Conservation (phyloP, 2,888 invertebrate genomes). For the Drymonia ruficornis region DNA sequence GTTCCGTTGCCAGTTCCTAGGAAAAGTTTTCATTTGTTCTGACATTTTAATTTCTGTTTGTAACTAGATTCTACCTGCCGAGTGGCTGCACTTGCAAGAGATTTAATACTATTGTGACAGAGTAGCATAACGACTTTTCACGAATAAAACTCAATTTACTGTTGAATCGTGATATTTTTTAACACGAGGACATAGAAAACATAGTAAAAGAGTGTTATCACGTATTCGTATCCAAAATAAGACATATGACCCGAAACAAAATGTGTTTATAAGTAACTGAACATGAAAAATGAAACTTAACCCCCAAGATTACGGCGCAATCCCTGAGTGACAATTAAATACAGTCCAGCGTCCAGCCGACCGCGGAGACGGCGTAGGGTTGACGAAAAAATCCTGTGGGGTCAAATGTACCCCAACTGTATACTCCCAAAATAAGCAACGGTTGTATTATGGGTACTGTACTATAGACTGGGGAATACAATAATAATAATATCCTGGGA, state of each 20-base stretch:
- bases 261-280: slow-evolving; percentile 14
- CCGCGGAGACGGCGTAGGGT: slow-evolving; percentile 13
- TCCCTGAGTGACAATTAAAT: slow-evolving; percentile 22
- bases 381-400: slow-evolving; percentile 28
- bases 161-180: neutral
- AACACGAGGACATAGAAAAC: too few species aligned
- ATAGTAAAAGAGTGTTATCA: too few species aligned
- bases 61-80: slow-evolving; percentile 2
- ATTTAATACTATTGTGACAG: neutral
- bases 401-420: slow-evolving; percentile 20
- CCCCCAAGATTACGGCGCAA: slow-evolving; percentile 26
- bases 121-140: neutral
- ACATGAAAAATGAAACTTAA: slow-evolving; percentile 31
- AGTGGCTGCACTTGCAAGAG: neutral
- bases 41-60: slow-evolving; percentile 5
- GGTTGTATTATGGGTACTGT: slow-evolving; percentile 7
- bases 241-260: too few species aligned
- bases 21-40: neutral
- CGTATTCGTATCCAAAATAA: too few species aligned
- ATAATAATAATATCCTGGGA: too few species aligned
- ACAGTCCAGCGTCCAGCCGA: slow-evolving; percentile 10
- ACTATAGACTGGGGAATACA: too few species aligned
- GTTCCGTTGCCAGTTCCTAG: neutral
- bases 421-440: neutral
- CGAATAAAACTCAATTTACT: too few species aligned